phyloP scores from a whole-genome alignment of 2,113 vertebrate species.

The Nansenia antarctica region DNA sequence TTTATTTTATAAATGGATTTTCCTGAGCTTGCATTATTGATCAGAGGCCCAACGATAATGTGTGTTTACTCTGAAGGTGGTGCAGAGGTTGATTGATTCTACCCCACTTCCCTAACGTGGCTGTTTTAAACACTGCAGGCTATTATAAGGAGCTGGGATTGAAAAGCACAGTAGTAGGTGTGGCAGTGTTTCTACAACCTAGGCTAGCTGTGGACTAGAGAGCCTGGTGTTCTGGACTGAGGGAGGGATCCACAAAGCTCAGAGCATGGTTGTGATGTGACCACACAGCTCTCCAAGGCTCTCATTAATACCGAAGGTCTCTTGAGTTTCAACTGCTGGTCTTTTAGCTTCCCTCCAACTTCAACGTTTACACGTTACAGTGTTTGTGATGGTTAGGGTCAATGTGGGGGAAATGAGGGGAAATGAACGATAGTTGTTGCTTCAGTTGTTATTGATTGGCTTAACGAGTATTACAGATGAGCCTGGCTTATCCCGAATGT shows the following conservation, averaged over 20 bases:
- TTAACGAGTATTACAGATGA: slow-evolving; percentile 41
- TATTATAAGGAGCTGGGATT: slow-evolving; percentile 1
- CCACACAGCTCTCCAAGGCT: background rate
- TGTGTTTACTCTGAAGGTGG: slow-evolving; percentile 67
- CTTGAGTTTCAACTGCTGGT: background rate
- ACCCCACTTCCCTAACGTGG: slow-evolving; percentile 38
- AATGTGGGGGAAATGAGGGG: background rate
- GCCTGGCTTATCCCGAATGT: slow-evolving; percentile 46
- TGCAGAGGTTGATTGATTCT: slow-evolving; percentile 64
- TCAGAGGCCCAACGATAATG: slow-evolving; percentile 57
- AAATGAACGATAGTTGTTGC: slow-evolving; percentile 13
- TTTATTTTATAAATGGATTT: slow-evolving; percentile 70
- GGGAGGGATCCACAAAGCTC: background rate
- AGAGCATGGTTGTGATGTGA: background rate
- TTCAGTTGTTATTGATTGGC: slow-evolving; percentile 48
- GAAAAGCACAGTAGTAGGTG: slow-evolving; percentile 5
- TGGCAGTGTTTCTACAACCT: slow-evolving; percentile 1
- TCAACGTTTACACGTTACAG: background rate
- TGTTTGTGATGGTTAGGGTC: background rate
- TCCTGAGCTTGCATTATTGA: slow-evolving; percentile 66
- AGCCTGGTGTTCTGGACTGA: background rate
- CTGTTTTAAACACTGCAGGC: slow-evolving; percentile 43
- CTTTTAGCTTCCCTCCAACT: background rate
- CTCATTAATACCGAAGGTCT: background rate
- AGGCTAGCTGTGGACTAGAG: background rate